Evolutionary conservation across 2,888 invertebrate genomes (phyloP), one percentile per base, ranked within the genome.

Genomic region (Platypus cylindrus): DNA sequence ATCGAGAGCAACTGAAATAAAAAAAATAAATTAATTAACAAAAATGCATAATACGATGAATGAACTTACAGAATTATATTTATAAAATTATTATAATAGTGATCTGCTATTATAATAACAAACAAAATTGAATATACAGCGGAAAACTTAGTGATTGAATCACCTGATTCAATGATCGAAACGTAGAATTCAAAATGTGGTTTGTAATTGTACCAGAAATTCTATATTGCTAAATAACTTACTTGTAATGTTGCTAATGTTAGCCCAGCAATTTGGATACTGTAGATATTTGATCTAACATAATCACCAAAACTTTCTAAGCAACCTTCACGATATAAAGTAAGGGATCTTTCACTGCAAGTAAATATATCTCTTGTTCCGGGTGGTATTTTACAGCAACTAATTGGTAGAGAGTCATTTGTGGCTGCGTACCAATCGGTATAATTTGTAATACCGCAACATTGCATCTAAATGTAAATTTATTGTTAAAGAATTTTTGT

Each of bases 201-300:
- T n/a, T n/a, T n/a, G n/a, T n/a, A n/a, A n/a, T n/a, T n/a, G n/a
- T n/a, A n/a, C n/a, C n/a, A n/a, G n/a, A n/a, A n/a, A n/a, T n/a
- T n/a, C n/a, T n/a, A n/a, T n/a, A n/a, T n/a, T n/a, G n/a, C 20
- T 20, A 20, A 20, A 20, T 14, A 14, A 27, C 34, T 50, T 62
- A 90, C 89, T 79, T 93, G 90, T 43, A 91, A 69, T 43, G 82
- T 65, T 37, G 89, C 87, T 29, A 93, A 75, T 11, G 79, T 80
- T 32, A 87, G 67, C 3, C 82, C 89, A 12, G 84, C 78, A 3
- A 79, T 79, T 18, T 84, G 86, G 36, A 93, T 68, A 38, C 78
- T 66, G 26, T 77, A 57, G 2, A 81, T 77, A 47, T 85, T 80
- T 9, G 71, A 66, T 50, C 78, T 71, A 41, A 87, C 66, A 52